A percentile compares a stretch with the other conserved stretches of the same genome.
Evolutionary conservation across 2,888 invertebrate genomes (phyloP).

Genomic region (Morinoia aosen): DNA sequence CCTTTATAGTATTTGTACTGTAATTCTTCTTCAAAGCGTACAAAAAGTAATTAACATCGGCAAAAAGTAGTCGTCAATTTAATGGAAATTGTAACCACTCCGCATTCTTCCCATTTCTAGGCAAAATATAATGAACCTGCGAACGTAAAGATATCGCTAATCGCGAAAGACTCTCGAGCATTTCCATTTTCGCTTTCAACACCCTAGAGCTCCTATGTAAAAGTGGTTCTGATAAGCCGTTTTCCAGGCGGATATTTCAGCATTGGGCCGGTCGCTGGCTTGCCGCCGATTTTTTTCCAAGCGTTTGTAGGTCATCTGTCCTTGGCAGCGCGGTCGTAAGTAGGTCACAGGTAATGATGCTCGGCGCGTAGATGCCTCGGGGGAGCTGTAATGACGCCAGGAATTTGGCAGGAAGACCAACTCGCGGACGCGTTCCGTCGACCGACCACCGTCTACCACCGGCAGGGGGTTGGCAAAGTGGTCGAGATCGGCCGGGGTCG

Average conservation of each 20-base stretch:
- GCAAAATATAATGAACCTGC: background rate
- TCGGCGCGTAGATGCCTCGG: background rate
- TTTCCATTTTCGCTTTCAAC: background rate
- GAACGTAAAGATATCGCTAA: background rate
- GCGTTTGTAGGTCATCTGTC: slow-evolving; percentile 7
- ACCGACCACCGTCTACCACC: background rate
- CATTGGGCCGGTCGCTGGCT: background rate
- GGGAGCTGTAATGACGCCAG: background rate
- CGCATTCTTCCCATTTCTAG: background rate
- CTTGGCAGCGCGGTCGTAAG: background rate
- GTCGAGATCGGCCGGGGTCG: no score
- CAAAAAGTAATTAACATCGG: background rate
- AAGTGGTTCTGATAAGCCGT: background rate
- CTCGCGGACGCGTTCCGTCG: background rate
- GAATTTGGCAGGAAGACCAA: background rate
- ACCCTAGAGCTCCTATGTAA: background rate
- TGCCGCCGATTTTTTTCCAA: background rate
- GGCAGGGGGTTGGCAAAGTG: no score
- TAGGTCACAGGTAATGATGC: background rate
- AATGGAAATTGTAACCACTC: background rate
- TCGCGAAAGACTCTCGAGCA: background rate
- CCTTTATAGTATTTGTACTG: background rate
- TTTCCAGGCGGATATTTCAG: background rate
- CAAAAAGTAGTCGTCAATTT: background rate
- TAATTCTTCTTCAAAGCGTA: background rate